phyloP scores from a whole-genome alignment of 2,113 vertebrate species.

The Nothoprocta pentlandii region DNA sequence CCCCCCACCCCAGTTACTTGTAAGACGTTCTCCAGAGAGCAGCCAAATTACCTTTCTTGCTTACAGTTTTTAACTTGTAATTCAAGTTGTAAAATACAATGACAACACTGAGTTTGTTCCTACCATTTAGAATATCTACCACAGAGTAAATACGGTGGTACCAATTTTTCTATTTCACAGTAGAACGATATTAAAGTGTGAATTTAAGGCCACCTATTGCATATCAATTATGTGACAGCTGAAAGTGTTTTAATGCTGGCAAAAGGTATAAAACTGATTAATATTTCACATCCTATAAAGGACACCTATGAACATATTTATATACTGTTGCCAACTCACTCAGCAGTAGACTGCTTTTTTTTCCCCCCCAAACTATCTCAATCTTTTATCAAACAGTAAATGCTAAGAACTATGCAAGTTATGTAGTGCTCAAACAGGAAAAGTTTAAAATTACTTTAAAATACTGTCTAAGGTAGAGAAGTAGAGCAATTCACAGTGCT shows the following conservation, averaged over 20 bases:
- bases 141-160: neutral
- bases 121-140: neutral
- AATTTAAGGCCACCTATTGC: neutral
- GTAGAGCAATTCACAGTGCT: neutral
- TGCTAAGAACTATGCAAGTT: neutral
- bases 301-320: neutral
- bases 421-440: neutral
- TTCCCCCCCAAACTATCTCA: neutral
- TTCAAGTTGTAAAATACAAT: neutral
- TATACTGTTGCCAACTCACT: neutral
- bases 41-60: neutral
- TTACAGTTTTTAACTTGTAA: neutral
- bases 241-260: neutral
- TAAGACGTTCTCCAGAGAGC: neutral
- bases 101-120: neutral
- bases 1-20: neutral
- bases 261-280: neutral
- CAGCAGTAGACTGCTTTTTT: neutral
- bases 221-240: accelerated
- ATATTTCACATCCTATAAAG: accelerated
- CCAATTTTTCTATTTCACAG: neutral
- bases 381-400: neutral
- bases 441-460: neutral
- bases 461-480: neutral
- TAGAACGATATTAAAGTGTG: neutral